Base-by-base conservation (phyloP, 2,113 vertebrate genomes). In the Salvelinus alpinus region DNA sequence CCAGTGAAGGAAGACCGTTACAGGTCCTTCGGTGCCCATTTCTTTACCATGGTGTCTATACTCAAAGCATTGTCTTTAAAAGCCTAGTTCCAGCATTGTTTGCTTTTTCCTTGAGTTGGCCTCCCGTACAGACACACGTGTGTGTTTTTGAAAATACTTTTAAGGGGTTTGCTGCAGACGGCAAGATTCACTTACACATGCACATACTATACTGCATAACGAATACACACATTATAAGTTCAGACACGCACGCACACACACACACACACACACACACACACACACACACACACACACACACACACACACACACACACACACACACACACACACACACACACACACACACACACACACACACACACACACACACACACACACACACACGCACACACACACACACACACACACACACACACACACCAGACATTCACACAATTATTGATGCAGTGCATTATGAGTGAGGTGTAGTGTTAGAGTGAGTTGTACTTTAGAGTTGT, bases 21-120 rank as follows among this genome's bases (percentile, higher is more conserved):
- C 80, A 82, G 79, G 84, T 89, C 74, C 79, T 80, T 60, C 12
- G 47, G 57, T 47, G 79, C 72, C 71, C 73, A 62, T 51, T 11
- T 5, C 11, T 70, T 8, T 66, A 29, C 62, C 64, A 67, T 20
- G 44, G 31, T 5, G 66, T 11, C 48, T 64, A 62, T 31, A 57
- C 25, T 12, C 64, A 22, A 69, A 66, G 76, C 24, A 51, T 51
- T 59, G 5, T 44, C 34, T 68, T 66, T 51, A 31, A 18, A 47
- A 20, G 3, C 11, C 3, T 4, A 24, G 54, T 57, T 64, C 60
- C 79, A 16, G 24, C 20, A 25, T 70, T 51, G 5, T 64, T n/a
- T 24, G 67, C 14, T 59, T 60, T 5, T 62, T 34, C 22, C n/a
- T 20, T 38, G 2, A 27, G 2, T 27, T 1, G 6, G 48, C 64